These are phyloP conservation scores for Andrena praecox DNA, from an alignment of 2,888 invertebrate species.

Conservation along the genomic window DNA sequence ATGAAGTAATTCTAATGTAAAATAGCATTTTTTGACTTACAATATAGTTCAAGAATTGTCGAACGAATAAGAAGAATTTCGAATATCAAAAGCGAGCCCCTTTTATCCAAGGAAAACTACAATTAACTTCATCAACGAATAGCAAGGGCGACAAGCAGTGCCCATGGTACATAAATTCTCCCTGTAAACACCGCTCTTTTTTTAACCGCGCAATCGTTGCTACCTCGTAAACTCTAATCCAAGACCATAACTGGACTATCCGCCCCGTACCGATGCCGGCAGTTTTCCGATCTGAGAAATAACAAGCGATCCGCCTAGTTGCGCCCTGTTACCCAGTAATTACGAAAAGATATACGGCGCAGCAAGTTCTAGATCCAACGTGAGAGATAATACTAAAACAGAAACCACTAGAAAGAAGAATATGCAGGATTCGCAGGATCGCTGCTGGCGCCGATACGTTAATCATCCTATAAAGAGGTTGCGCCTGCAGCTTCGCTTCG, in stretches of 20 bases:
- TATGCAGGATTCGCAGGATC: conserved; percentile 3
- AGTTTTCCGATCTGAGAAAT: conserved; percentile 46
- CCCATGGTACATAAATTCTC: no score
- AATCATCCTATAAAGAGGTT: conserved; percentile 6
- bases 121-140: background rate
- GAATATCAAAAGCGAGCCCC: background rate
- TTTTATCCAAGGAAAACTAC: background rate
- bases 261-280: background rate
- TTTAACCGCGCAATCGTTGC: background rate
- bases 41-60: background rate
- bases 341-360: conserved; percentile 32
- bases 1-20: no score
- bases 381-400: conserved; percentile 18
- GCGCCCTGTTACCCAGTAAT: conserved; percentile 27
- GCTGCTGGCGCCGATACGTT: background rate
- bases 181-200: no score
- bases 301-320: conserved; percentile 23
- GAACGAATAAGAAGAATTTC: background rate
- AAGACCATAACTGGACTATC: background rate
- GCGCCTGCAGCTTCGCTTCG: background rate
- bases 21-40: no score
- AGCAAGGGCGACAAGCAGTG: background rate
- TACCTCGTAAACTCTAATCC: conserved; percentile 12
- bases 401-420: background rate
- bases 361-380: conserved; percentile 21